Evolutionary conservation across 2,888 invertebrate genomes (phyloP), one percentile per base, ranked within the genome.

Genomic region (Chrysopilus asiliformis): DNA sequence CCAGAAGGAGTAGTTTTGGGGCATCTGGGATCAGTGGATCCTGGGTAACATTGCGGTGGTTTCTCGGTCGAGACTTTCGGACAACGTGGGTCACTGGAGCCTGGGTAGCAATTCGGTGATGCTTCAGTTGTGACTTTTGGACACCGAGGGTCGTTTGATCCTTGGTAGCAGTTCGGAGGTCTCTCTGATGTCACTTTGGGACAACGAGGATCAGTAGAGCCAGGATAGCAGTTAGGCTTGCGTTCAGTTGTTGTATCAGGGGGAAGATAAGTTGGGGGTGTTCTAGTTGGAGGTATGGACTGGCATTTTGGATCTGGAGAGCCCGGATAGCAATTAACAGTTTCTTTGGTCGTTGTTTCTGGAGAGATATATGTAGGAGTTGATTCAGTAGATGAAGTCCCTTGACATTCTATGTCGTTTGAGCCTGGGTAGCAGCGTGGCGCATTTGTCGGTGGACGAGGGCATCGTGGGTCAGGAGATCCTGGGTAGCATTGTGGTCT

Each of bases 401-500:
- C 10, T n/a, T 47, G 47, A 34, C 52, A 49, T 7, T 47, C 14
- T 14, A 49, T 48, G 37, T 53, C 49, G 6, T 39, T 45, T 16
- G 53, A 49, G 2, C 51, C 52, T 15, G 57, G 55, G 41, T 49
- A 55, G 36, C 55, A 56, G 9, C 25, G 24, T n/a, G 46, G 45
- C 15, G 48, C 1, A 49, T 44, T 9, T 53, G 51, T 22, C 7
- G 22, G 22, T 50, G 50, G 3, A 13, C 22, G 32, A 3, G 8
- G 1, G 6, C 57, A 64, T 47, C 41, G 50, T 38, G 39, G 61
- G 52, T 51, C 59, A 1, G 32, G 49, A 6, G 56, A 56, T 4
- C 65, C 65, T 4, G 58, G 60, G 41, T 40, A 67, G 63, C 43
- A 68, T 59, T 47, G 47, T 22, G 12, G 56, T 56, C n/a, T n/a